These are phyloP conservation scores for Cataglyphis altisquamis DNA, from an alignment of 2,888 invertebrate species.

Conservation along the genomic window DNA sequence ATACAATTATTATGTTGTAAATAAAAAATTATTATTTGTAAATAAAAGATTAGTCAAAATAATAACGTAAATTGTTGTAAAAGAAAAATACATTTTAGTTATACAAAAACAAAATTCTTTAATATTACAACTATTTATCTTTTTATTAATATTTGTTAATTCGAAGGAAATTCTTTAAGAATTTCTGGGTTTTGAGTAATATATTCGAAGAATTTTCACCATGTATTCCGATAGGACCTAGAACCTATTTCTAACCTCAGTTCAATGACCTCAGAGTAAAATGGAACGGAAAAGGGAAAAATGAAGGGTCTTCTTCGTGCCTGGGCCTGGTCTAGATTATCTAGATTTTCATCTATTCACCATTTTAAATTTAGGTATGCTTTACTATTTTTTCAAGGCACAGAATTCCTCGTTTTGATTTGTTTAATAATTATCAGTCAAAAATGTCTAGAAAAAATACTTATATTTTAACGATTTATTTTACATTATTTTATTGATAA, in stretches of 20 bases:
- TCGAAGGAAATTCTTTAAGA: background rate
- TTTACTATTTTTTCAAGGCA: background rate
- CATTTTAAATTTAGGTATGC: background rate
- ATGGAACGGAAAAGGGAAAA: background rate
- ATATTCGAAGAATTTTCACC: background rate
- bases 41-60: background rate
- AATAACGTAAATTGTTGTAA: background rate
- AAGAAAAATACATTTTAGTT: too few species aligned
- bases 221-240: too few species aligned
- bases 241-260: too few species aligned
- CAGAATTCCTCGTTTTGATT: background rate
- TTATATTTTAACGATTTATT: slow-evolving; percentile 13
- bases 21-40: background rate
- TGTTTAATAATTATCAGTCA: background rate
- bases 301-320: background rate
- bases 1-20: background rate
- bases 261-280: too few species aligned
- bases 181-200: background rate
- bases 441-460: slow-evolving; percentile 19
- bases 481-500: background rate
- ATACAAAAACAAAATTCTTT: too few species aligned
- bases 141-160: too few species aligned
- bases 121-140: too few species aligned
- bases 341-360: too few species aligned
- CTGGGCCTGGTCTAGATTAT: too few species aligned